These are phyloP conservation scores for Rhombomys opimus DNA, from an alignment of 2,113 vertebrate genomes.

Conservation along the genomic window DNA sequence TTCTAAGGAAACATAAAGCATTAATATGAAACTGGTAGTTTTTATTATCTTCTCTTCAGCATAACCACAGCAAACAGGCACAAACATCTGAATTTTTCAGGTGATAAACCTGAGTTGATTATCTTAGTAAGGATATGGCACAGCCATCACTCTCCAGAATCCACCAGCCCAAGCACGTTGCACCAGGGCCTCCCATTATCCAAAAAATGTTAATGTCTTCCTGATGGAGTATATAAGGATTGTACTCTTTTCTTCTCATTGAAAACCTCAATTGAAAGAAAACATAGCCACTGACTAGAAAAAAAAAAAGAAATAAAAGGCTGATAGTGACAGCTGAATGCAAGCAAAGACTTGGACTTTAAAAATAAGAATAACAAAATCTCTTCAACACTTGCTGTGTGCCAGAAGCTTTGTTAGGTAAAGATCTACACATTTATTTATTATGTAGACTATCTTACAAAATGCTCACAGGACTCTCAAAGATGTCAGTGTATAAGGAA, in stretches of 20 bases:
- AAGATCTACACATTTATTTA: neutral
- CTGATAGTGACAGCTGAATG: neutral
- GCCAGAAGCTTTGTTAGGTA: neutral
- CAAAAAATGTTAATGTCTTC: neutral
- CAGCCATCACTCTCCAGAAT: neutral
- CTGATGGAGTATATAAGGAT: neutral
- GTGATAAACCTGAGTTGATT: neutral
- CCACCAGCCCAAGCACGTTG: neutral
- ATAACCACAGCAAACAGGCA: neutral
- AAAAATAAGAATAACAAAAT: neutral
- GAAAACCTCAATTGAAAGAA: neutral
- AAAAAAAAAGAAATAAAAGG: neutral
- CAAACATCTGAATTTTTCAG: neutral
- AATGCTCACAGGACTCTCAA: neutral
- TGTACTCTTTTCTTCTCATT: neutral
- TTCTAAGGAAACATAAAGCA: neutral
- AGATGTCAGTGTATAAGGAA: neutral
- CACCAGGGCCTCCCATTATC: neutral
- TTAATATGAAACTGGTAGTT: neutral
- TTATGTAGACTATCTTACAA: neutral
- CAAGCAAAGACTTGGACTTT: neutral
- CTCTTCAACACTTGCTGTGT: neutral
- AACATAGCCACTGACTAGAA: neutral
- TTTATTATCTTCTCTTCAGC: neutral
- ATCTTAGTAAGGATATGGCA: neutral